Base-by-base conservation (phyloP, 1,140 invertebrate genomes). In the Pogonomyrmex californicus region DNA sequence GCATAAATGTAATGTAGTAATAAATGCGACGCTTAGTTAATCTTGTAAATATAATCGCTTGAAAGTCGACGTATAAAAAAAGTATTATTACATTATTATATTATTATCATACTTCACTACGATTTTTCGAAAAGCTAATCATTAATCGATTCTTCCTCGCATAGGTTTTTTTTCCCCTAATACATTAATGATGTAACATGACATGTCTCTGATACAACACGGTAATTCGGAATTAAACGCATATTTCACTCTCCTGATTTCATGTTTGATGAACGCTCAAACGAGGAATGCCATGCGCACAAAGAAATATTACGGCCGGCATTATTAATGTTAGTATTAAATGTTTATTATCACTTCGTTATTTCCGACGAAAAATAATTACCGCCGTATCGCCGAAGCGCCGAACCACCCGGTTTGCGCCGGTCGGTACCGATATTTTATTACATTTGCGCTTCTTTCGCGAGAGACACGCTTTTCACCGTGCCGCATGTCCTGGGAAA, bases 341-440 rank as follows among this genome's bases (percentile, higher is more conserved):
- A 83, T 83, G 79, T 83, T 83, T 83, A 75, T 83, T 83, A 83
- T 83, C 68, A 83, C 68, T 83, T 83, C 41, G 79, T 83, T 83
- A 75, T 83, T 83, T 83, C 30, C 79, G 68, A 75, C 79, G 68
- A 83, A 83, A 83, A 83, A 75, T 83, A 75, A 83, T 83, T 83
- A 75, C 36, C 47, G 38, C 12, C 36, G 78, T 68, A 56, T 30
- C 49, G 78, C 41, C 23, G 41, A 33, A 1, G 30, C 17, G 70
- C 56, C 14, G 41, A 49, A 68, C 10, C n/a, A 17, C 7, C 54
- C 78, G 41, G 56, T 82, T 73, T 58, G 66, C 54, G 41, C 38
- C 41, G 7, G 44, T 83, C 54, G 68, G 58, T 62, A 56, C 44
- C 54, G 41, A 38, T 75, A 54, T 30, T 75, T 83, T 75, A 83